A percentile compares a stretch with the other conserved stretches of the same genome.
These are phyloP conservation scores for Achroia grisella DNA, from an alignment of 1,140 invertebrate genomes.

Conservation along the genomic window DNA sequence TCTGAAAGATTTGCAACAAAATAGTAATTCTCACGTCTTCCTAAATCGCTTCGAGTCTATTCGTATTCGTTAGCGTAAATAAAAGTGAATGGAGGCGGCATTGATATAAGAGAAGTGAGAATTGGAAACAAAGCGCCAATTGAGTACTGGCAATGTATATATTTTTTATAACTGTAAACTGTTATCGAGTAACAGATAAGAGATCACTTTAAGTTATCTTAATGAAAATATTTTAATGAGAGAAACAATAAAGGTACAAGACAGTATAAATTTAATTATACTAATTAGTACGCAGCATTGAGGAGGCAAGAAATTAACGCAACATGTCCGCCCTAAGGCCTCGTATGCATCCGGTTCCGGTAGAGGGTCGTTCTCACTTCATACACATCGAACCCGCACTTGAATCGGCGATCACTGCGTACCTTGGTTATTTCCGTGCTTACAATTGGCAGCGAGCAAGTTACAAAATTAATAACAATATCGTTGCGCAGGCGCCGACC, in stretches of 20 bases:
- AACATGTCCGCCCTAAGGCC: slow-evolving; percentile 34
- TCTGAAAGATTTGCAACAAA: not conserved
- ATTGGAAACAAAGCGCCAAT: slow-evolving; percentile 29
- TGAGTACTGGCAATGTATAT: not conserved
- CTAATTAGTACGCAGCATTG: no score
- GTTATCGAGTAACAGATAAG: not conserved
- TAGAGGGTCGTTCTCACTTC: slow-evolving; percentile 53
- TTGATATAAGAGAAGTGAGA: slow-evolving; percentile 24
- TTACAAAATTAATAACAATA: slow-evolving; percentile 35
- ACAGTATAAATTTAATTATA: not conserved
- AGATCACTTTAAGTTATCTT: not conserved
- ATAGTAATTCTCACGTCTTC: slow-evolving; percentile 5
- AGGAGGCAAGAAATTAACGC: slow-evolving; percentile 10
- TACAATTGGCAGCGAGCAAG: slow-evolving; percentile 19
- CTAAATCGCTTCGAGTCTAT: slow-evolving; percentile 9
- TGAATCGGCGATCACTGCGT: no score
- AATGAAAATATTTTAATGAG: not conserved
- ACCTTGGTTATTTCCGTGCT: slow-evolving; percentile 32
- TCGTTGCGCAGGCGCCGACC: slow-evolving; percentile 16
- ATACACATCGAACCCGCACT: no score
- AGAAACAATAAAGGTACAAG: not conserved
- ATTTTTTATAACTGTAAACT: no score
- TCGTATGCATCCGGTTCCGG: slow-evolving; percentile 46
- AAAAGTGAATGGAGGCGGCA: slow-evolving; percentile 65
- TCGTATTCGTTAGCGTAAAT: slow-evolving; percentile 36